Conservation (phyloP, 2,113 vertebrate genomes). For the Diadophis punctatus region DNA sequence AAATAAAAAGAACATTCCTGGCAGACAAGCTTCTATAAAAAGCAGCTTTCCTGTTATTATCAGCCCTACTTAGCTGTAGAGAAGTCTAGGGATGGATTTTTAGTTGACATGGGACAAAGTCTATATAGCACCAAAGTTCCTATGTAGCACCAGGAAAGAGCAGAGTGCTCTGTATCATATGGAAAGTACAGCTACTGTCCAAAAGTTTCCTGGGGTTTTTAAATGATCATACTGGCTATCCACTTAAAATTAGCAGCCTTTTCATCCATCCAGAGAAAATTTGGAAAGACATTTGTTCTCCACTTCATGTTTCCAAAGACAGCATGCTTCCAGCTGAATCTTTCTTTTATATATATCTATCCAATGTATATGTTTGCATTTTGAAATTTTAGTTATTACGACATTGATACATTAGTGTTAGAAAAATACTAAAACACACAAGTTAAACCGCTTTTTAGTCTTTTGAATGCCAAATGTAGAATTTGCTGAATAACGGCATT, state of each 20-base stretch:
- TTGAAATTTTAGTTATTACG: background rate
- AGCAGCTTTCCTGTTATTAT: background rate
- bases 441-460: background rate
- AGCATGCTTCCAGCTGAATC: background rate
- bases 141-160: background rate
- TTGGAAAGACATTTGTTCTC: conserved; percentile 2
- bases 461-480: background rate
- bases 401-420: background rate
- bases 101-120: no score
- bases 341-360: background rate
- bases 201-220: background rate
- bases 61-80: background rate
- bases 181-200: background rate
- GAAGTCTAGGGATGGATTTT: background rate
- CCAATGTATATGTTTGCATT: background rate
- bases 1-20: background rate
- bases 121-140: no score
- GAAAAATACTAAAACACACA: background rate
- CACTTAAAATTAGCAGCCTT: background rate
- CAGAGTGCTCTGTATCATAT: background rate
- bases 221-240: background rate
- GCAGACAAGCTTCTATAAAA: background rate
- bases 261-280: conserved; percentile 15
- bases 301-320: background rate
- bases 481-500: background rate